A percentile compares a stretch with the other conserved stretches of the same genome.
These are phyloP conservation scores for Atlantisia rogersi DNA, from an alignment of 2,113 vertebrate genomes.

Conservation along the genomic window DNA sequence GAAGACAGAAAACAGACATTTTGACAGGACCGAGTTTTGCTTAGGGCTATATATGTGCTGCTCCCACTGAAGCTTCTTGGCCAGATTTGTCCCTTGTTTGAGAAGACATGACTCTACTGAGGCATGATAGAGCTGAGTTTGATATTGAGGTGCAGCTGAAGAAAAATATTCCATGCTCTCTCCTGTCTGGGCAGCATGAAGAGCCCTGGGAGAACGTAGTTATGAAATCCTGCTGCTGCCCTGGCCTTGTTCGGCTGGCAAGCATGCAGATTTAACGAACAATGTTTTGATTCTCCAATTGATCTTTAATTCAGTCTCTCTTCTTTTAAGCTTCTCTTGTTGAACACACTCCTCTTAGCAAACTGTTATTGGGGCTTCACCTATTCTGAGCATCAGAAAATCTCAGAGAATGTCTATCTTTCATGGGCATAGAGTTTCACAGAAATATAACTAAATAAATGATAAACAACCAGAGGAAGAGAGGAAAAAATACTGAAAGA, in stretches of 20 bases:
- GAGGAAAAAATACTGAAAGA: neutral
- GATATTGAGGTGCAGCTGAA: neutral
- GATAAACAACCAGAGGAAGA: neutral
- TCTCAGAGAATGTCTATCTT: neutral
- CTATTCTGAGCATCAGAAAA: neutral
- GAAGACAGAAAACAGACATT: neutral
- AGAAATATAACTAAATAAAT: neutral
- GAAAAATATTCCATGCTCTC: neutral
- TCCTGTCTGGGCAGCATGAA: neutral
- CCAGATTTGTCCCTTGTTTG: neutral
- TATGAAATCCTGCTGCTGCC: neutral
- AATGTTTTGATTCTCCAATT: neutral
- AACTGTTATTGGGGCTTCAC: neutral
- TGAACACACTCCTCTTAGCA: neutral
- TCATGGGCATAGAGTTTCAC: neutral
- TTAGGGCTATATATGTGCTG: neutral
- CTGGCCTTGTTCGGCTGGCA: neutral
- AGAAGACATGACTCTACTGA: neutral
- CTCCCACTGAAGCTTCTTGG: neutral
- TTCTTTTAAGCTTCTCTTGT: neutral
- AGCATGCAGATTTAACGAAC: neutral
- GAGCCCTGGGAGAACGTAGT: neutral
- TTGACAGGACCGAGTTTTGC: conserved; percentile 7
- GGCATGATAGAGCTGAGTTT: neutral
- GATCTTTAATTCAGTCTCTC: neutral